phyloP scores from a whole-genome alignment of 2,888 invertebrate genomes.

The Alsophila aescularia region DNA sequence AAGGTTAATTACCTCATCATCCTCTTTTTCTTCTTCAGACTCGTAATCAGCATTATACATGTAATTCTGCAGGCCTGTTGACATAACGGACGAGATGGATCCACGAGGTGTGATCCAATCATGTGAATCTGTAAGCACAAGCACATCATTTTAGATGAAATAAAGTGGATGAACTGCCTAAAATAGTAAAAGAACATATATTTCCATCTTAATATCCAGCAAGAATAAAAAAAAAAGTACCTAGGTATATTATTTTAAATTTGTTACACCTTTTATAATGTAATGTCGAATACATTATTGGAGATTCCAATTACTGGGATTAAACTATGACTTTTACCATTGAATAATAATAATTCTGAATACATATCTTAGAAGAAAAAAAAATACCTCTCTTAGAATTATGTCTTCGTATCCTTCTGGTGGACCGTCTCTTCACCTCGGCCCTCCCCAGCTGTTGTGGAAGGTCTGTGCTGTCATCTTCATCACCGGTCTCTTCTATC shows the following conservation, averaged over 20 bases:
- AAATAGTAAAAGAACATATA: no score
- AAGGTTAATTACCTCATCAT: slow-evolving; percentile 61
- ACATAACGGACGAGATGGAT: slow-evolving; percentile 73
- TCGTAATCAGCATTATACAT: slow-evolving; percentile 68
- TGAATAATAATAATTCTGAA: no score
- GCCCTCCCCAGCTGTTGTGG: slow-evolving; percentile 50
- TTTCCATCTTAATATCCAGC: no score
- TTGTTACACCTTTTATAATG: no score
- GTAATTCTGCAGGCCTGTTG: slow-evolving; percentile 69
- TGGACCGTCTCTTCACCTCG: slow-evolving; percentile 69
- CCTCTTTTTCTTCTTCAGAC: slow-evolving; percentile 62
- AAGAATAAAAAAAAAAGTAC: no score
- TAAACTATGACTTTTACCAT: no score
- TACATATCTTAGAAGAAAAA: no score
- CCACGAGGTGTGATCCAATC: slow-evolving; percentile 79
- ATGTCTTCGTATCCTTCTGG: slow-evolving; percentile 62
- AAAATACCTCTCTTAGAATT: slow-evolving; percentile 76
- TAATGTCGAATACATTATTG: no score
- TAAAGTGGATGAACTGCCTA: no score
- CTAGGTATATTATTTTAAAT: no score
- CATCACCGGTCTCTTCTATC: slow-evolving; percentile 61
- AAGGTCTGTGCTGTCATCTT: slow-evolving; percentile 51
- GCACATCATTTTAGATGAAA: background rate
- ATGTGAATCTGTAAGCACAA: slow-evolving; percentile 59
- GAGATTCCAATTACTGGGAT: no score